A percentile compares a stretch with the other conserved stretches of the same genome.
phyloP scores from a whole-genome alignment of 92 coral and sea anemone genomes.

The Anthopleura xanthogrammica region DNA sequence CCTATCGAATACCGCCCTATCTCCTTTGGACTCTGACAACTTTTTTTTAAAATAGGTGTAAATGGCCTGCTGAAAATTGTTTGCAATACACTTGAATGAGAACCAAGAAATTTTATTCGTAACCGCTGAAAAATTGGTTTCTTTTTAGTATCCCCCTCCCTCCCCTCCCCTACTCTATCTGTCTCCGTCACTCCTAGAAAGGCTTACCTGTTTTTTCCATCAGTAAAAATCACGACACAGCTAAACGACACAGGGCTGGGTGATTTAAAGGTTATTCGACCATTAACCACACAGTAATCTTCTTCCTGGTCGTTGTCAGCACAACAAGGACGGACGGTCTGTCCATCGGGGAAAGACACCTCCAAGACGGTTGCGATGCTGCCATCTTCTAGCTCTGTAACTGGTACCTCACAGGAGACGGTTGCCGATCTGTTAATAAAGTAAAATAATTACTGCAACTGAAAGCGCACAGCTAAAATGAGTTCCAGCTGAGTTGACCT shows the following conservation, averaged over 20 bases:
- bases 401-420: slow-evolving; percentile 74
- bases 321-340: slow-evolving; percentile 72
- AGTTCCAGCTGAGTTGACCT: no score
- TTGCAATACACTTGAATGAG: neutral
- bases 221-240: slow-evolving; percentile 60
- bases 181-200: neutral
- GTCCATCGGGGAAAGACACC: slow-evolving; percentile 81
- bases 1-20: no score
- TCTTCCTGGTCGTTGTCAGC: slow-evolving; percentile 38
- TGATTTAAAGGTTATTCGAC: slow-evolving; percentile 76
- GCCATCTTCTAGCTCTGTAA: slow-evolving; percentile 90
- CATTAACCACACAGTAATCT: slow-evolving; percentile 75
- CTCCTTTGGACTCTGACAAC: no score
- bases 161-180: neutral
- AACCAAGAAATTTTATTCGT: neutral
- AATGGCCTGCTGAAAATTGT: no score
- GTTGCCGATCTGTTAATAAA: slow-evolving; percentile 51
- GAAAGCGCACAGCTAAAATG: neutral
- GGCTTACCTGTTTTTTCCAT: slow-evolving; percentile 74
- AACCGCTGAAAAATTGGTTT: neutral
- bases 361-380: slow-evolving; percentile 68
- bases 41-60: no score
- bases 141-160: neutral
- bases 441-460: neutral
- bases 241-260: slow-evolving; percentile 85